Evolutionary conservation across 2,888 invertebrate genomes (phyloP), one percentile per base, ranked within the genome.

Genomic region (Orgyia antiqua): DNA sequence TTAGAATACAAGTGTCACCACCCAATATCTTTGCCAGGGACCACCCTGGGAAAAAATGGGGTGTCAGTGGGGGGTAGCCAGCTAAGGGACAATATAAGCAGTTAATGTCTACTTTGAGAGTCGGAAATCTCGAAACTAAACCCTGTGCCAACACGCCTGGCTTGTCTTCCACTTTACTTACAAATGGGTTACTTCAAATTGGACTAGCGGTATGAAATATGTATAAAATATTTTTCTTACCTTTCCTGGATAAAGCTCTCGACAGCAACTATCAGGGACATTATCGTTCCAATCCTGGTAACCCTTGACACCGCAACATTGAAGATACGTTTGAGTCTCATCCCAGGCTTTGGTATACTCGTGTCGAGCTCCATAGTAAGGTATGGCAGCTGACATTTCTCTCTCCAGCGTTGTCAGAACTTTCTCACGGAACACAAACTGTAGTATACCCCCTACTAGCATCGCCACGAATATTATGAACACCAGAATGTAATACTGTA

Each of bases 401-500:
- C 93, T 90, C 59, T 92, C 90, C 71, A 95, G 88, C 0, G 93
- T 92, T 24, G 89, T 89, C 30, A 91, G 79, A 17, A 97, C 93
- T 74, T 96, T 93, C 62, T 93, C 93, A 24, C 95, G 89, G 84
- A 96, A 97, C 28, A 97, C 95, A 69, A 95, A 96, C 31, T 95
- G 94, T 33, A 97, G 87, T 42, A 97, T 93, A 24, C 96, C 97
- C 19, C 96, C 96, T 38, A 97, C 93, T 45, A 97, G 80, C 91
- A 97, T 93, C 42, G 93, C 93, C 42, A 97, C 93, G 80, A 97
- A 96, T 51, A 97, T 92, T 51, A 97, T 88, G 66, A 97, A 92
- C 29, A 97, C 89, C 12, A 95, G 88, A 55, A 96, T 93, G 83
- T 96, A 96, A 76, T 96, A 96, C 96, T 96, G 87, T 24, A 89